phyloP scores from a whole-genome alignment of 1,140 invertebrate species.

The Euglossa dilemma region DNA sequence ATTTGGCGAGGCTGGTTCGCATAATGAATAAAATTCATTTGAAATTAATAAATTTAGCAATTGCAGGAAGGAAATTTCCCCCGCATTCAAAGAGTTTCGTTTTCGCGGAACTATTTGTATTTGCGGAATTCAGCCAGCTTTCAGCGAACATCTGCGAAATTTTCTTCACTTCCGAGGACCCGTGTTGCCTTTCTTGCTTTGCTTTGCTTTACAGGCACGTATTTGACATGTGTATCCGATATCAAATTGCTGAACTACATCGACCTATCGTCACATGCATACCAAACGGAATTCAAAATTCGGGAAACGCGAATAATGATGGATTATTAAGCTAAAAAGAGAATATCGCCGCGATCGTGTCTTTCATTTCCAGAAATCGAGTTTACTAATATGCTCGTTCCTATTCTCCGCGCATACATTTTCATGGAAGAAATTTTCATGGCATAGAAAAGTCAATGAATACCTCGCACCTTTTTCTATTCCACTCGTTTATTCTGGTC shows the following conservation, averaged over 20 bases:
- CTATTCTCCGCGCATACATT: too few relatives aligned
- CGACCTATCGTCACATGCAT: slow-evolving; percentile 27
- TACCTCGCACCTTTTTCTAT: neutral
- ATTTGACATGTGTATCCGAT: slow-evolving; percentile 49
- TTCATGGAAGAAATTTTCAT: too few relatives aligned
- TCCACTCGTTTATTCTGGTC: neutral
- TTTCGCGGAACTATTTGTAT: neutral
- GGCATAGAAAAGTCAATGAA: too few relatives aligned
- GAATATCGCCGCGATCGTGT: neutral
- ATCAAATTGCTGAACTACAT: slow-evolving; percentile 59
- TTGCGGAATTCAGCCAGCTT: neutral
- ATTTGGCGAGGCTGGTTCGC: too few relatives aligned
- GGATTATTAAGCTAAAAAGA: slow-evolving; percentile 5
- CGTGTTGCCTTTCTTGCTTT: neutral
- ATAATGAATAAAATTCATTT: too few relatives aligned
- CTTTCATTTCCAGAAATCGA: too few relatives aligned
- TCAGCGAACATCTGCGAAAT: neutral
- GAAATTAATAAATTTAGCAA: too few relatives aligned
- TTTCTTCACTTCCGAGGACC: slow-evolving; percentile 20
- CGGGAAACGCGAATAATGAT: neutral
- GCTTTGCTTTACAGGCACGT: slow-evolving; percentile 54
- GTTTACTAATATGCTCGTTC: neutral
- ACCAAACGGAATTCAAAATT: slow-evolving; percentile 21
- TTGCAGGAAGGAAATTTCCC: too few relatives aligned
- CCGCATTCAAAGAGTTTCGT: neutral